Conservation (phyloP, 2,113 vertebrate species). For the Sander lucioperca region DNA sequence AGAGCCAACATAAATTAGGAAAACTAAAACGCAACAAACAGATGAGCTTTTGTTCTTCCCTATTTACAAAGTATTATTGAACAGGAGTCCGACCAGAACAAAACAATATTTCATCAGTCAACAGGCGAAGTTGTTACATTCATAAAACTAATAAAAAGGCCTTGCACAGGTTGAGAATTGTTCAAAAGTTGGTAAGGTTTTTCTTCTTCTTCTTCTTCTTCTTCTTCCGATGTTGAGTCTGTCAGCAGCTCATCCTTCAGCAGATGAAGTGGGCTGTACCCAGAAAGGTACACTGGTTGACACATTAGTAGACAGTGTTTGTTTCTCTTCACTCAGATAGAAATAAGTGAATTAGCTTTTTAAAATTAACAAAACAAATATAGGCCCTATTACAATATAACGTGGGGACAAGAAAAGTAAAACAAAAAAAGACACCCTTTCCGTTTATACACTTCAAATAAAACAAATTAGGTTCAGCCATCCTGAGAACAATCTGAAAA, state of each 20-base stretch:
- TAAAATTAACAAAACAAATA: constrained; percentile 18
- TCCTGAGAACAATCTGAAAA: constrained; percentile 80
- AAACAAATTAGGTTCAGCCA: constrained; percentile 57
- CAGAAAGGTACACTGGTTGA: neutral
- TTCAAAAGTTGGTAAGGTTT: neutral
- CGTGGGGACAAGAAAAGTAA: neutral
- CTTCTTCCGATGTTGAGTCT: neutral
- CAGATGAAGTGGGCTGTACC: neutral
- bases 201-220: neutral
- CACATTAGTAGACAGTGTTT: neutral
- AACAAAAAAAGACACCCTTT: neutral
- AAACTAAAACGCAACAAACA: constrained; percentile 42
- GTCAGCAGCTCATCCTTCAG: constrained; percentile 6
- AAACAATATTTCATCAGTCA: neutral
- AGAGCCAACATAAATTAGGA: constrained; percentile 29
- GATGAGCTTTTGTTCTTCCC: constrained; percentile 41
- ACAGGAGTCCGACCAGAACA: constrained; percentile 37
- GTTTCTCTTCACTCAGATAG: neutral
- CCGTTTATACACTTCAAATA: constrained; percentile 29
- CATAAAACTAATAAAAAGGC: constrained; percentile 31
- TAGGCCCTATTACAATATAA: neutral
- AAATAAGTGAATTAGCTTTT: neutral
- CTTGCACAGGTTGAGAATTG: neutral
- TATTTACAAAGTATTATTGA: constrained; percentile 64
- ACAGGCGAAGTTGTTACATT: constrained; percentile 40